phyloP scores from a whole-genome alignment of 2,797 vertebrate genomes.

The Sciurus carolinensis region DNA sequence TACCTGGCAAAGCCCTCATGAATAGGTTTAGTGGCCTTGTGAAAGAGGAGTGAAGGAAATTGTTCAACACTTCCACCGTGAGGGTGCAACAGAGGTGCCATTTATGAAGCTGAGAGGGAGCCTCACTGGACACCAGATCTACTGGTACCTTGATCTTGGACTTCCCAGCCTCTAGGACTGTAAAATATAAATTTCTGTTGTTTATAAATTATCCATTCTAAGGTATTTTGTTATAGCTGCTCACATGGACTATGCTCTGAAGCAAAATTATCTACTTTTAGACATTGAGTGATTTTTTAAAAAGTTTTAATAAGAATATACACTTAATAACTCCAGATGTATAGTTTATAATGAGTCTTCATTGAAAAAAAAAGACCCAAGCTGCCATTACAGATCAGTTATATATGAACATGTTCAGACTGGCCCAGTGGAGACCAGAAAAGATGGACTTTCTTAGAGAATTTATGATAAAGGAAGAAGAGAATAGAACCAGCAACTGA shows the following conservation, averaged over 20 bases:
- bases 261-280: constrained; percentile 28
- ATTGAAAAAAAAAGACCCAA: background rate
- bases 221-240: background rate
- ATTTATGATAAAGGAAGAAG: background rate
- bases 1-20: background rate
- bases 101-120: background rate
- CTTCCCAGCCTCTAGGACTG: background rate
- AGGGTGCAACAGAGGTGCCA: background rate
- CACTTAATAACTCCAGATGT: background rate
- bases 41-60: background rate
- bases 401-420: background rate
- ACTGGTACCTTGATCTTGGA: background rate
- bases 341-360: background rate
- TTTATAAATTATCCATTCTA: background rate
- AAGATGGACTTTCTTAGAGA: background rate
- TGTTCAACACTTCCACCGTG: background rate
- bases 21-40: background rate
- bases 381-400: background rate
- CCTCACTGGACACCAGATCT: background rate
- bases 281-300: background rate
- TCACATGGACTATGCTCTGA: background rate
- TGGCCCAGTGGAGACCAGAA: background rate
- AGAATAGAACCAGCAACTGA: background rate
- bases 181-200: background rate
- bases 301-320: background rate